phyloP scores from a whole-genome alignment of 2,888 invertebrate genomes.

The Hyalella azteca region DNA sequence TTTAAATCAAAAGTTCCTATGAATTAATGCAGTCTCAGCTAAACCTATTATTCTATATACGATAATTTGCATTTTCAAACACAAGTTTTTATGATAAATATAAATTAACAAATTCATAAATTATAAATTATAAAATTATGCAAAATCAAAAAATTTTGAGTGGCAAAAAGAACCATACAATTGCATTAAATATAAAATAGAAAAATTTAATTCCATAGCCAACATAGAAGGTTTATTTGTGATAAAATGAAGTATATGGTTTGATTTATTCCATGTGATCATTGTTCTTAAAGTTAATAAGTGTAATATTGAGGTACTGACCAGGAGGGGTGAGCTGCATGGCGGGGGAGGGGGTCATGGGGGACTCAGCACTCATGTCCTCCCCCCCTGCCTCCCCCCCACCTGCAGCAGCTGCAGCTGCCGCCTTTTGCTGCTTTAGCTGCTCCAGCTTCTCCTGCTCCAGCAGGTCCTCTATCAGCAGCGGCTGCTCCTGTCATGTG shows the following conservation, averaged over 20 bases:
- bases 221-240: too few species aligned
- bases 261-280: background rate
- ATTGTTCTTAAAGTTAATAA: background rate
- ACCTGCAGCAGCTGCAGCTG: constrained; percentile 48
- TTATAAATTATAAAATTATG: background rate
- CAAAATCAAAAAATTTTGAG: background rate
- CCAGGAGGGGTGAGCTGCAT: constrained; percentile 51
- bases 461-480: constrained; percentile 70
- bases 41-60: background rate
- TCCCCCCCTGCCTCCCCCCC: constrained; percentile 70
- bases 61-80: background rate
- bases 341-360: constrained; percentile 61
- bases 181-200: background rate
- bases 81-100: background rate
- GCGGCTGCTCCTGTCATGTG: constrained; percentile 55
- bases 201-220: background rate
- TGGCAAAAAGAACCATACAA: background rate
- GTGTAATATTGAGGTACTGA: background rate
- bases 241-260: background rate
- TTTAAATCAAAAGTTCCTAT: background rate
- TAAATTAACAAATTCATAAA: background rate
- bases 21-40: background rate
- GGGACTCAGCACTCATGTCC: constrained; percentile 68
- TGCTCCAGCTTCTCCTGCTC: constrained; percentile 93
- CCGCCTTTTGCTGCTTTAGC: constrained; percentile 70